Conservation (phyloP, 1,140 invertebrate species). For the Drosophila lacertosa region DNA sequence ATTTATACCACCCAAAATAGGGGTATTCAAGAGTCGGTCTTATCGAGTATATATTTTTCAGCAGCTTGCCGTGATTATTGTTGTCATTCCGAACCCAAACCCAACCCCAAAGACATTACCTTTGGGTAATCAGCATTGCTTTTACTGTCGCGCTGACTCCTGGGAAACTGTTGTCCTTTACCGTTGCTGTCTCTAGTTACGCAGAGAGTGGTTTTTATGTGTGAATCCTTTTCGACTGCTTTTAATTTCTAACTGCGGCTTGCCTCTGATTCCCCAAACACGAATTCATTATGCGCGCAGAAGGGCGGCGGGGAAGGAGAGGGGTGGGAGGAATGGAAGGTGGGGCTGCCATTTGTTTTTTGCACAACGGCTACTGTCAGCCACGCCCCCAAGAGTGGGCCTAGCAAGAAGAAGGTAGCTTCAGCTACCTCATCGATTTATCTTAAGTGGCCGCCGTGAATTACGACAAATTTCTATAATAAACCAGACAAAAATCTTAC, state of each 20-base stretch:
- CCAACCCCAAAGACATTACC: slow-evolving; percentile 49
- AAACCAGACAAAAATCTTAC: slow-evolving; percentile 77
- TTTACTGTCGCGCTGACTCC: slow-evolving; percentile 22
- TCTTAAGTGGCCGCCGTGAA: slow-evolving; percentile 79
- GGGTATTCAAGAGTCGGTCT: slow-evolving; percentile 1
- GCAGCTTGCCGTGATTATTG: slow-evolving; percentile 12
- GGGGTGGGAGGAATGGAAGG: not conserved
- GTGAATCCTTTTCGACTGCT: slow-evolving; percentile 37
- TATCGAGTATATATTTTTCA: not conserved
- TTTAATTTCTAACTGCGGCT: slow-evolving; percentile 60
- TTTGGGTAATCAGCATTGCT: slow-evolving; percentile 73
- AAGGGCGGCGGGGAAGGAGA: too few relatives aligned
- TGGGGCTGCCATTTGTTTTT: not conserved
- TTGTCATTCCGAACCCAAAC: slow-evolving; percentile 9
- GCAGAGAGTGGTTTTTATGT: slow-evolving; percentile 14
- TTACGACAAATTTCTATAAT: slow-evolving; percentile 83
- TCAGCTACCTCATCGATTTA: slow-evolving; percentile 56
- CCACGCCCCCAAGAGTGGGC: slow-evolving; percentile 24
- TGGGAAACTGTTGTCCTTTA: slow-evolving; percentile 32
- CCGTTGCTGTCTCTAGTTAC: slow-evolving; percentile 25
- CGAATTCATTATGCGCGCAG: slow-evolving; percentile 50
- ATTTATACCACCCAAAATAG: not conserved
- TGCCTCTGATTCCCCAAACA: slow-evolving; percentile 40
- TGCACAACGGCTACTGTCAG: slow-evolving; percentile 53
- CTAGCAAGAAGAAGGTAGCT: not conserved